Conservation (phyloP, 1,140 invertebrate species). For the Pantala flavescens region DNA sequence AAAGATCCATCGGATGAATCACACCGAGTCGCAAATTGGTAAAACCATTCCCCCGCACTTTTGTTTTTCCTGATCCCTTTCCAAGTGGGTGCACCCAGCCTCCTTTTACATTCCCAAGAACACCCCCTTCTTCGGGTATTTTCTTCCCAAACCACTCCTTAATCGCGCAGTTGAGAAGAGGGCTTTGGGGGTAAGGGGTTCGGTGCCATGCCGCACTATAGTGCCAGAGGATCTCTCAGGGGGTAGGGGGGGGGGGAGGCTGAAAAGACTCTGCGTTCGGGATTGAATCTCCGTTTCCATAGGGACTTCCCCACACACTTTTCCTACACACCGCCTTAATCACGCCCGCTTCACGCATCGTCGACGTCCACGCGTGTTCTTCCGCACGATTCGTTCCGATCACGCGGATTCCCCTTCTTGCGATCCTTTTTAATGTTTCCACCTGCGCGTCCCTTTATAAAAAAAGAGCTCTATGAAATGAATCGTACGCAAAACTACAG, state of each 20-base stretch:
- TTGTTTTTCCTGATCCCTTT: too few relatives aligned
- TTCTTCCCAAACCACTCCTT: not conserved
- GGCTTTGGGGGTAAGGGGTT: not conserved
- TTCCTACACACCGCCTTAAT: not conserved
- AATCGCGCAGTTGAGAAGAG: slow-evolving; percentile 7
- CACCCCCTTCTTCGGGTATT: too few relatives aligned
- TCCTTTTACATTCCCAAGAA: too few relatives aligned
- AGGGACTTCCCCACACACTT: not conserved
- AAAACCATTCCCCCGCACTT: too few relatives aligned
- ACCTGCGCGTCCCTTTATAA: too few relatives aligned
- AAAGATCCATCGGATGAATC: too few relatives aligned
- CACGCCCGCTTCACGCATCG: not conserved
- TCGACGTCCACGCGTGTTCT: not conserved
- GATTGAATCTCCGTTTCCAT: not conserved
- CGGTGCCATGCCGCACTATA: not conserved
- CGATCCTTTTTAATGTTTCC: too few relatives aligned
- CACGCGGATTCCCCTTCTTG: not conserved
- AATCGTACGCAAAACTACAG: too few relatives aligned
- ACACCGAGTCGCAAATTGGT: too few relatives aligned
- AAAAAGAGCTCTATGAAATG: too few relatives aligned
- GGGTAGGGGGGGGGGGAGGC: not conserved
- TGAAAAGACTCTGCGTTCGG: not conserved
- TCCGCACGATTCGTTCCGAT: not conserved
- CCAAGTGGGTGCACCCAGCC: too few relatives aligned
- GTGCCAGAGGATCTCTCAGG: not conserved